Conservation (phyloP, 2,113 vertebrate species). For the Periophthalmodon schlosseri region DNA sequence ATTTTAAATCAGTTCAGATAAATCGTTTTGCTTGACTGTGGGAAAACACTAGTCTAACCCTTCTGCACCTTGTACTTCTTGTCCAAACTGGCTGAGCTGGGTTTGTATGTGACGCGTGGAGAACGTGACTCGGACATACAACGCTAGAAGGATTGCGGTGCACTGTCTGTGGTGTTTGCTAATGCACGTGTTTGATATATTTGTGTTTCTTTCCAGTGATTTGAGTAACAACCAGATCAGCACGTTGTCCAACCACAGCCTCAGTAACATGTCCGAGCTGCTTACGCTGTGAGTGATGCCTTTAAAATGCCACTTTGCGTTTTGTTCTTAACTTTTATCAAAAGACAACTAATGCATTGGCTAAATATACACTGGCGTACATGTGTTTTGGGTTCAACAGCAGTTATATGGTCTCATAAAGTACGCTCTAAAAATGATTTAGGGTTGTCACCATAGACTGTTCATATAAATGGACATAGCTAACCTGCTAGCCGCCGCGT, state of each 20-base stretch:
- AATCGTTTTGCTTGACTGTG: not conserved
- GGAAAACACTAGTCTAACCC: not conserved
- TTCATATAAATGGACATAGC: too few relatives aligned
- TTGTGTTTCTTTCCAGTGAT: constrained; percentile 88
- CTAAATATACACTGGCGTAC: not conserved
- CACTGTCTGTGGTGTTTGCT: constrained; percentile 14
- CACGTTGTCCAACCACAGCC: constrained; percentile 98
- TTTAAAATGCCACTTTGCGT: constrained; percentile 27
- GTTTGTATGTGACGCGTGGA: constrained; percentile 9
- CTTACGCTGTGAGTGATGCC: constrained; percentile 94
- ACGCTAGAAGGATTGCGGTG: not conserved
- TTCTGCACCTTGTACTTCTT: not conserved
- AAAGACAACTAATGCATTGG: not conserved
- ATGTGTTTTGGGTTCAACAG: not conserved
- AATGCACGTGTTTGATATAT: constrained; percentile 54
- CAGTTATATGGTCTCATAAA: not conserved
- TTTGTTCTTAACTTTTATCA: not conserved
- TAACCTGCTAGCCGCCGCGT: too few relatives aligned
- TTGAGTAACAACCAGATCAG: constrained; percentile 99
- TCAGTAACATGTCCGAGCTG: constrained; percentile 99
- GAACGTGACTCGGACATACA: constrained; percentile 11
- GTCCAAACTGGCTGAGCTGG: not conserved
- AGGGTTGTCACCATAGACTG: not conserved
- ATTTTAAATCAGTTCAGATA: not conserved
- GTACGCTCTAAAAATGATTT: not conserved